Evolutionary conservation across 2,888 invertebrate genomes (phyloP).

Genomic region (Epiperipatus broadwayi): DNA sequence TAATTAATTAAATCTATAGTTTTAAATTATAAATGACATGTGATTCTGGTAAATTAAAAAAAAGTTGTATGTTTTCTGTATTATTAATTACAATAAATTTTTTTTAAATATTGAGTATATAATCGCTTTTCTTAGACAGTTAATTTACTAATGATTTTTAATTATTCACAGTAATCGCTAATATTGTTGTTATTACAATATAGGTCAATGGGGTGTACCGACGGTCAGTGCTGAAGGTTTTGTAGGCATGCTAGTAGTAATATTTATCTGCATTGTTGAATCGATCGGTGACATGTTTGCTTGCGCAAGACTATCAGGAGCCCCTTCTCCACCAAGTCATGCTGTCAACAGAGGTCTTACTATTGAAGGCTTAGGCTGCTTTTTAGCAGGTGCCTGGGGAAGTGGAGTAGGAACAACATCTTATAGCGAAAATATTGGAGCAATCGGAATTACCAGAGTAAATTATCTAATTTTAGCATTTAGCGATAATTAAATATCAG

Average conservation of each 20-base stretch:
- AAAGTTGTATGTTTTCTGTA: too few species aligned
- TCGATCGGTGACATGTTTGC: conserved; percentile 32
- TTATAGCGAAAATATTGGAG: conserved; percentile 73
- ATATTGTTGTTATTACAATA: too few species aligned
- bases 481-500: too few species aligned
- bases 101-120: too few species aligned
- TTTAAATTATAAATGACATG: too few species aligned
- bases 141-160: too few species aligned
- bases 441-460: conserved; percentile 66
- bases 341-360: conserved; percentile 70
- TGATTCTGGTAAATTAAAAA: too few species aligned
- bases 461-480: too few species aligned
- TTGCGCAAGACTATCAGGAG: conserved; percentile 37
- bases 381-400: conserved; percentile 65
- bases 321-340: conserved; percentile 60
- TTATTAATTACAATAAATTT: too few species aligned
- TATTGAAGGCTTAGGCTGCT: conserved; percentile 62
- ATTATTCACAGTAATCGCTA: too few species aligned
- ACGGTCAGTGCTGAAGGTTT: conserved; percentile 48
- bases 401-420: conserved; percentile 71
- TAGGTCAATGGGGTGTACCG: conserved; percentile 57
- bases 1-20: too few species aligned
- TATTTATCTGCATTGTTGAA: conserved; percentile 46
- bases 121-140: too few species aligned
- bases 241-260: conserved; percentile 55